Base-by-base conservation (phyloP, 2,888 invertebrate genomes). In the Meandrusa payeni region DNA sequence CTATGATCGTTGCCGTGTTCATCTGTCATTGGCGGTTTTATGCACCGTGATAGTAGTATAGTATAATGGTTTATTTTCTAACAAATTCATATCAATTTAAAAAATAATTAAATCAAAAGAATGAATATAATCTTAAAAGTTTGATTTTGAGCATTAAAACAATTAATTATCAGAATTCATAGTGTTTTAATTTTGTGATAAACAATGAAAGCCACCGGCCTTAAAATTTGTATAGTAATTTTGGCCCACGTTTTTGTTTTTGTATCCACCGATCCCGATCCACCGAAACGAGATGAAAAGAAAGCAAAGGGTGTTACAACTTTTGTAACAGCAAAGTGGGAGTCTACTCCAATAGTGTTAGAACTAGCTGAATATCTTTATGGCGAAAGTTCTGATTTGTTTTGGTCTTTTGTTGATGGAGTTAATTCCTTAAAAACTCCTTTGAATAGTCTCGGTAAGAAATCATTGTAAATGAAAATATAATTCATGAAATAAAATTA, bases 291-390 rank as follows among this genome's bases (percentile, higher is more conserved):
- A 36, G 75, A 76, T 56, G 82, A 82, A 52, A 87, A 74, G 58
- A 94, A 92, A 69, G 79, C 91, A 6, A 96, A 95, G 81, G 94
- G 95, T 39, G 95, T 97, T 7, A 95, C 95, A 7, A 94, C 96
- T 13, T 90, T 95, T 40, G 91, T 99, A 22, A 95, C 97, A 77
- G 96, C 98, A 1, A 97, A 98, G 90, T 99, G 99, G 99, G 90
- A 92, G 54, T 92, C 94, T 38, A 97, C 98, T 9, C 98, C 98
- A 4, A 83, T 98, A 38, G 91, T 96, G 29, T 88, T 98, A 44
- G 99, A 99, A 88, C 92, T 96, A 19, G 95, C 97, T 20, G 98
- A 95, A 76, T 95, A 95, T 76, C 83, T 96, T 47, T 90, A 93
- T 5, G 95, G 94, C 65, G 96, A 96, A 76, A 94, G 93, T 78